phyloP scores from a whole-genome alignment of 2,888 invertebrate genomes.

The Agapetus fuscipes region DNA sequence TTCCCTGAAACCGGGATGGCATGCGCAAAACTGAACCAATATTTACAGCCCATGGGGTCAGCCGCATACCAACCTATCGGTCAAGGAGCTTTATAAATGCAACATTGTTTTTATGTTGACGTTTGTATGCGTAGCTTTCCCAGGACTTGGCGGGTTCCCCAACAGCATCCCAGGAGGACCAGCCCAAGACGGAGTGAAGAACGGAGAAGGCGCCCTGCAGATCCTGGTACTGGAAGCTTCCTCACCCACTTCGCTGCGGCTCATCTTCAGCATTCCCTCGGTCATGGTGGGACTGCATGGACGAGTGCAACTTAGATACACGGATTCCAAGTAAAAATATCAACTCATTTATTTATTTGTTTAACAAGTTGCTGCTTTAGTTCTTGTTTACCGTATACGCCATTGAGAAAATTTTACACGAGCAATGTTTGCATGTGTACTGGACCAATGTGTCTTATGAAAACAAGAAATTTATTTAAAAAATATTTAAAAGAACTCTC shows the following conservation, averaged over 20 bases:
- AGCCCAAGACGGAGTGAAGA: constrained; percentile 26
- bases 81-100: no score
- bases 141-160: constrained; percentile 22
- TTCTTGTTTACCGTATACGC: no score
- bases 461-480: no score
- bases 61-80: no score
- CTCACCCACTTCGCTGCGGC: constrained; percentile 67
- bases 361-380: no score
- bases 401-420: no score
- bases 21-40: no score
- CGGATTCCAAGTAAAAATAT: constrained; percentile 61
- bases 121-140: constrained; percentile 2
- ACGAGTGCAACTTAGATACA: constrained; percentile 78
- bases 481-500: no score
- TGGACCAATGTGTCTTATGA: no score
- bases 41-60: no score
- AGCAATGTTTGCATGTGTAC: no score
- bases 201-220: constrained; percentile 35
- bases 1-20: no score
- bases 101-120: background rate
- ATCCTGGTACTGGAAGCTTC: constrained; percentile 61
- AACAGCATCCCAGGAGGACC: constrained; percentile 17
- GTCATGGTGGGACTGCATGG: constrained; percentile 79
- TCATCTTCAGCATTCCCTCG: constrained; percentile 73
- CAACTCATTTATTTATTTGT: background rate